Evolutionary conservation across 2,797 vertebrate species (phyloP), one percentile per base, ranked within the genome.

Genomic region (Crypturellus tataupa): DNA sequence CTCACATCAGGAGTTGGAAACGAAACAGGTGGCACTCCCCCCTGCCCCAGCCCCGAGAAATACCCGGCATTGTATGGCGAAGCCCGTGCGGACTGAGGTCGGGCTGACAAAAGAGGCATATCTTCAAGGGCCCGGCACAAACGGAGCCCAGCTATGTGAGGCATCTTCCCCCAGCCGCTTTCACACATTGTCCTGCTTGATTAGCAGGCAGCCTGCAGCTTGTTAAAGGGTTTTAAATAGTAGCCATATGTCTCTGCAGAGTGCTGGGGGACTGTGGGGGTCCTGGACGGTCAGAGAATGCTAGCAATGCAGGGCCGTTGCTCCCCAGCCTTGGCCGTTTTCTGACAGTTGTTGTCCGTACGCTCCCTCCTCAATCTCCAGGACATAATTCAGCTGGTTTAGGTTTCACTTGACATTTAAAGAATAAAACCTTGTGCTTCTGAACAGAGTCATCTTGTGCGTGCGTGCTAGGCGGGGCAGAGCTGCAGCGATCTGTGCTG

Each of bases 201-300:
- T 95, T 63, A 95, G 94, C 81, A 93, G 94, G 96, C 97, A 76
- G 97, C 95, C 95, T 96, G 91, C 27, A 89, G 86, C 96, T 96
- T 94, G 90, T 94, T 91, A 92, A 95, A 96, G 70, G 59, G 94
- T 97, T 97, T 98, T 96, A 97, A 98, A 98, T 98, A 98, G 98
- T 93, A 80, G 56, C 96, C 97, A 97, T 94, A 44, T 98, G 98
- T 97, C 96, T 94, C 86, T 78, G 39, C 35, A 11, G 53, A 78
- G 93, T 80, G 82, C 25, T 91, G 85, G 95, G 90, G 95, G 37
- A 21, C 77, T 56, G 87, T 94, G 82, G 81, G 64, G 37, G 86
- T 96, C 96, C 87, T 91, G 92, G 79, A 46, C 53, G 25, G 72
- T 37, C 82, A 91, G 95, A 83, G 97, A 97, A 98, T 98, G 96